A percentile compares a stretch with the other conserved stretches of the same genome.
Conservation (phyloP, 1,140 invertebrate genomes). For the Achatina immaculata region DNA sequence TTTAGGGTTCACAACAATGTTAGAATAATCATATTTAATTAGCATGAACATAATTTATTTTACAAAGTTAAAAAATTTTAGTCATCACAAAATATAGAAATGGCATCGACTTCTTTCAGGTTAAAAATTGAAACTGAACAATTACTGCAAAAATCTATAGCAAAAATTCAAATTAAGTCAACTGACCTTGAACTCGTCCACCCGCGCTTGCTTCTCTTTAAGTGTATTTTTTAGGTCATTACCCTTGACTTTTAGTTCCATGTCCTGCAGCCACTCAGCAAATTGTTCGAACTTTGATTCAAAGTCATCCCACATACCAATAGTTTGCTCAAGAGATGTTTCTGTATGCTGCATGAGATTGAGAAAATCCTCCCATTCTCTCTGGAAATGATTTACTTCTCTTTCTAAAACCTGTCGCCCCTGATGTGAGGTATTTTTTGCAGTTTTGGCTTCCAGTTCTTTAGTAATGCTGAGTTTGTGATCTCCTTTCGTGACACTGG, state of each 20-base stretch:
- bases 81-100: no score
- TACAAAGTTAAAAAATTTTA: no score
- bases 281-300: constrained; percentile 84
- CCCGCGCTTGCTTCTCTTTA: constrained; percentile 83
- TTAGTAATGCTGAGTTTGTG: constrained; percentile 80
- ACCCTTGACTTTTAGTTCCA: constrained; percentile 86
- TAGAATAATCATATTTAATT: no score
- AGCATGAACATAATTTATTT: no score
- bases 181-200: constrained; percentile 79
- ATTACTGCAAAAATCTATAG: no score
- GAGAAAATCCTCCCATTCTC: constrained; percentile 75
- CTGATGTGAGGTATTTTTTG: constrained; percentile 81
- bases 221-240: constrained; percentile 86
- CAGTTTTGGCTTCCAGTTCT: constrained; percentile 78
- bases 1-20: no score
- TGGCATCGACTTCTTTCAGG: no score
- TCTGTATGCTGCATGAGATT: constrained; percentile 66
- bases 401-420: constrained; percentile 78
- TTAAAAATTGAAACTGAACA: no score
- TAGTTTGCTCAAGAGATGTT: constrained; percentile 77
- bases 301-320: constrained; percentile 89
- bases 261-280: constrained; percentile 86
- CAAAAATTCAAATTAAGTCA: no score
- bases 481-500: constrained; percentile 80
- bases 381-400: constrained; percentile 78